Percentiles rank a stretch among this genome's conserved stretches.
Evolutionary conservation across 1,140 invertebrate species (phyloP).

Genomic region (Bactericera cockerelli): DNA sequence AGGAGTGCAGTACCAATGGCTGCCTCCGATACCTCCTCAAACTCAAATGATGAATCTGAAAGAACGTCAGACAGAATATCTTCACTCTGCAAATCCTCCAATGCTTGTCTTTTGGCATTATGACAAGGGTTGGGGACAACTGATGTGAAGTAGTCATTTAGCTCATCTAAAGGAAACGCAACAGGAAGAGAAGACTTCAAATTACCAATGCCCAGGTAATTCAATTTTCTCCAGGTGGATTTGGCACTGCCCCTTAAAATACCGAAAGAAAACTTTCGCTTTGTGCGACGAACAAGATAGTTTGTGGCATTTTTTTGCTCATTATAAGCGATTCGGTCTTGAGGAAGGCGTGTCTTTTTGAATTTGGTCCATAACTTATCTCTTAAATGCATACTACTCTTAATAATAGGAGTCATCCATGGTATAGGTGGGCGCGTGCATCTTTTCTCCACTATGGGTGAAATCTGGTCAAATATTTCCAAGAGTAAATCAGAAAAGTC

Average conservation of each 20-base stretch:
- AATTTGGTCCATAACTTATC: background rate
- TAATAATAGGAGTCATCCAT: background rate
- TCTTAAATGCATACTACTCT: background rate
- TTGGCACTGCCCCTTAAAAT: background rate
- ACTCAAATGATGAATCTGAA: background rate
- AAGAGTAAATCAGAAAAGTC: background rate
- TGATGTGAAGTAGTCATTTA: background rate
- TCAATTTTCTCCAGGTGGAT: constrained; percentile 1
- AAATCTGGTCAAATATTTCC: background rate
- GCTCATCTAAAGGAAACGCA: background rate
- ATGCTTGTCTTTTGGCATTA: background rate
- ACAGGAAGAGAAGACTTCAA: background rate
- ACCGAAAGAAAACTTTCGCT: background rate
- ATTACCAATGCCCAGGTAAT: background rate
- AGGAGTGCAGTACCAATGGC: background rate
- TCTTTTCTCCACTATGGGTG: background rate
- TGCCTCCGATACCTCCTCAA: background rate
- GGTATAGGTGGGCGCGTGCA: background rate
- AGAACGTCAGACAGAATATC: background rate
- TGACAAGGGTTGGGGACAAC: background rate
- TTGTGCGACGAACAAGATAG: background rate
- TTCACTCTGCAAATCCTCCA: background rate
- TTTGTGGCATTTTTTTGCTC: background rate
- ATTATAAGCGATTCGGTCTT: background rate
- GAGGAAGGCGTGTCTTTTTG: background rate